Evolutionary conservation across 2,113 vertebrate species (phyloP).

Genomic region (Gadus macrocephalus): DNA sequence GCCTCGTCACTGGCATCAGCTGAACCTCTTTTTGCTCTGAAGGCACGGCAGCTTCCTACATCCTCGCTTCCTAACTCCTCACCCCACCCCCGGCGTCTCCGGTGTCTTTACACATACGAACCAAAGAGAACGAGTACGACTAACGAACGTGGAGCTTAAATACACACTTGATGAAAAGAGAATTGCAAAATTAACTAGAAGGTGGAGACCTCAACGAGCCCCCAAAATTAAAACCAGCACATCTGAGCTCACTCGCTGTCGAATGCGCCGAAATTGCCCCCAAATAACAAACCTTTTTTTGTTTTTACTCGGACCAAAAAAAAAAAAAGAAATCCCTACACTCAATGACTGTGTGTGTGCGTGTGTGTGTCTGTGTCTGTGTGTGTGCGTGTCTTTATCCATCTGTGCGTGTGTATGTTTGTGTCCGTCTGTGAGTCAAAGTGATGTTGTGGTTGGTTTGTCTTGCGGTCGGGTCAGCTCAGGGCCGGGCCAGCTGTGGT

Average conservation of each 20-base stretch:
- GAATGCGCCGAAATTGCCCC: slow-evolving; percentile 9
- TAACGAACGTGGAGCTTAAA: slow-evolving; percentile 68
- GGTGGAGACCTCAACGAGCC: slow-evolving; percentile 54
- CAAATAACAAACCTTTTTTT: slow-evolving; percentile 32
- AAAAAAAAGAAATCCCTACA: slow-evolving; percentile 30
- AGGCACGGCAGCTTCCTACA: slow-evolving; percentile 62
- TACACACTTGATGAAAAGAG: slow-evolving; percentile 66
- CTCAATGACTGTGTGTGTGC: slow-evolving; percentile 41
- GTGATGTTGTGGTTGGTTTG: too few species aligned
- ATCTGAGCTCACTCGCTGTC: slow-evolving; percentile 27
- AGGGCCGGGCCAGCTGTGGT: slow-evolving; percentile 89
- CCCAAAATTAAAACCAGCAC: slow-evolving; percentile 38
- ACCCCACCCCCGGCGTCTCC: slow-evolving; percentile 16
- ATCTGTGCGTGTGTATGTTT: slow-evolving; percentile 48
- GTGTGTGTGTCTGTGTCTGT: background rate
- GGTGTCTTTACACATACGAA: slow-evolving; percentile 60
- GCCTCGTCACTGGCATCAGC: slow-evolving; percentile 60
- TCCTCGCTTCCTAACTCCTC: slow-evolving; percentile 9
- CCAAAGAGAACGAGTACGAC: slow-evolving; percentile 63
- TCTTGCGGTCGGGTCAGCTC: slow-evolving; percentile 55
- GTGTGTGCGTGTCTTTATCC: slow-evolving; percentile 24
- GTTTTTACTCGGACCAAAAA: slow-evolving; percentile 1
- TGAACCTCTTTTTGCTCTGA: slow-evolving; percentile 59
- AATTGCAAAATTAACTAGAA: slow-evolving; percentile 32
- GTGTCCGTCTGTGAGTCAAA: slow-evolving; percentile 27